Evolutionary conservation across 2,113 vertebrate species (phyloP), one percentile per base, ranked within the genome.

Genomic region (Nicator chloris): DNA sequence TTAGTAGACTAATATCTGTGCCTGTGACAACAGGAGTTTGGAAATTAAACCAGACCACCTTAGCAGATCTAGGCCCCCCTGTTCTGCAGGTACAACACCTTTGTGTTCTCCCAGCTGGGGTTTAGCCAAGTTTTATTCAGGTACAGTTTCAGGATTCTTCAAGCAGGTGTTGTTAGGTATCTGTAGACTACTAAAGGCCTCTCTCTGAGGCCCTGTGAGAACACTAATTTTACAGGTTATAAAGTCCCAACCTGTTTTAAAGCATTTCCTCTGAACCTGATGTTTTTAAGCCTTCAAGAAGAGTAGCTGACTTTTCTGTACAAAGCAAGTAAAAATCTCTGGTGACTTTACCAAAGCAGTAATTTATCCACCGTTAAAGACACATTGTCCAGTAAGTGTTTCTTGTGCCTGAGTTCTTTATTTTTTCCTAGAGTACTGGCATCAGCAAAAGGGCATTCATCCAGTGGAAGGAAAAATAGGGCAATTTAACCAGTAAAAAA

Each of bases 271-370:
- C 66, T 86, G 86, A 95, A 65, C 73, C 23, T 75, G 59, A 59
- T 82, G 57, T 82, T 94, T 92, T 84, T 79, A 93, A 93, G 39
- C 27, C 54, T 84, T 89, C 66, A 59, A 68, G 92, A 93, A 51
- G 44, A 87, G 70, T 49, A 82, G 65, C 76, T 90, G 89, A 88
- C 53, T 92, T 64, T 51, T 75, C 64, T 80, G 22, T 76, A 70
- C 39, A 92, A 86, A 95, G 72, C 47, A 86, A 95, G 59, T 82
- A 51, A 69, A 94, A 91, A 79, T 18, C 61, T 84, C 73, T 91
- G 59, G 50, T 88, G 82, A 72, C 66, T 91, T 95, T 70, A 77
- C 42, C 72, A 69, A 93, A 95, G 75, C 54, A 60, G 69, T 88
- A 56, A 86, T 90, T 93, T 82, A 90, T 86, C 56, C 13, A 11